Percentiles rank a stretch among this genome's conserved stretches.
These are phyloP conservation scores for Eremobia ochroleuca DNA, from an alignment of 2,888 invertebrate genomes.

Conservation along the genomic window DNA sequence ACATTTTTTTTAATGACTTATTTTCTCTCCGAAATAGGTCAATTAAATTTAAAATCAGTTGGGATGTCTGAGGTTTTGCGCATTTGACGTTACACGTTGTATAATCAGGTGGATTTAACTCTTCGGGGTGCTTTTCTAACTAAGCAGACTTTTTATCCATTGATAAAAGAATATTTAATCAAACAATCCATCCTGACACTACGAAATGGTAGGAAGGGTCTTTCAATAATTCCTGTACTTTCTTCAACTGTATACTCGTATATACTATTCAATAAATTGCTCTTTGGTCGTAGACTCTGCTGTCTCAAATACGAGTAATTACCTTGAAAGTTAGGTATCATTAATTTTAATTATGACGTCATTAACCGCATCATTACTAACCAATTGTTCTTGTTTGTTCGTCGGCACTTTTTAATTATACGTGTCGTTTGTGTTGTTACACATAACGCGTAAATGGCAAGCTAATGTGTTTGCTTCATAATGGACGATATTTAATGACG, in stretches of 20 bases:
- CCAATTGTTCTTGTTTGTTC: conserved; percentile 28
- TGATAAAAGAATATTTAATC: background rate
- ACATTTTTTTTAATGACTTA: too few relatives aligned
- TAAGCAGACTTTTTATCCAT: background rate
- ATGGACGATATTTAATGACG: conserved; percentile 33
- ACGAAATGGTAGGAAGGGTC: background rate
- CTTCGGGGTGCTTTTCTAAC: background rate
- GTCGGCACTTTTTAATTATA: conserved; percentile 24
- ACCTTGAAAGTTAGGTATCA: conserved; percentile 8
- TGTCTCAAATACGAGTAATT: conserved; percentile 18
- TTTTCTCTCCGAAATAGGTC: too few relatives aligned
- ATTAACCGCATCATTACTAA: conserved; percentile 49
- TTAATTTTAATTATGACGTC: conserved; percentile 22
- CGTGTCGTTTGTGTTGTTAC: conserved; percentile 34
- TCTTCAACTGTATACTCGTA: background rate
- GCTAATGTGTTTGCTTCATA: conserved; percentile 20
- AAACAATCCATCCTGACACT: background rate
- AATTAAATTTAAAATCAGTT: too few relatives aligned
- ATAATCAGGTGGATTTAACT: background rate
- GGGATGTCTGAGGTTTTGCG: too few relatives aligned
- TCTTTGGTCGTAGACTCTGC: background rate
- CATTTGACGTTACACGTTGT: too few relatives aligned
- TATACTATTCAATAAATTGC: background rate
- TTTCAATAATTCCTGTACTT: background rate
- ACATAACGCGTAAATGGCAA: conserved; percentile 21